These are phyloP conservation scores for Lerista edwardsae DNA, from an alignment of 2,797 vertebrate genomes.

Conservation along the genomic window DNA sequence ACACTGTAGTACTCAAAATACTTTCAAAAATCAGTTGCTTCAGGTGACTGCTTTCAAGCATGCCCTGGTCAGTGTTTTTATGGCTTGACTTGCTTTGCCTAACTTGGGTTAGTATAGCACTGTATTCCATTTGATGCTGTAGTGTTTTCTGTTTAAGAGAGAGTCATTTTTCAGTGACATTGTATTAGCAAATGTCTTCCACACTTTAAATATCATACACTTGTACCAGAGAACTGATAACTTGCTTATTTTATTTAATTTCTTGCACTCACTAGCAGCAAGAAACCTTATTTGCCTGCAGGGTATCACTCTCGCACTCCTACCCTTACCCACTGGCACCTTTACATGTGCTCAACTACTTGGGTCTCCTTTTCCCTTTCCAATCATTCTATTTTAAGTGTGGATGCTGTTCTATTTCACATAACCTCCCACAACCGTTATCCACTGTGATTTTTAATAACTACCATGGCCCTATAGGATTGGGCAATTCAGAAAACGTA, in stretches of 20 bases:
- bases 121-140: too few species aligned
- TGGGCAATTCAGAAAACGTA: background rate
- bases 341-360: background rate
- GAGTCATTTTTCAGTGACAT: background rate
- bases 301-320: background rate
- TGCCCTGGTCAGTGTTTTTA: background rate
- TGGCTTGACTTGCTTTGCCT: background rate
- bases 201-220: background rate
- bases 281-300: background rate
- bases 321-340: background rate
- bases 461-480: background rate
- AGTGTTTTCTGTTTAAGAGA: background rate
- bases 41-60: background rate
- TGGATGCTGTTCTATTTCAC: background rate
- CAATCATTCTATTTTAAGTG: background rate
- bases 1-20: slow-evolving; percentile 2
- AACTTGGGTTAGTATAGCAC: background rate
- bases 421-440: background rate
- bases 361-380: background rate
- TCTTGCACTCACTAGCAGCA: background rate
- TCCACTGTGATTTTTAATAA: background rate
- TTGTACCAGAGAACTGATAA: background rate
- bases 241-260: background rate
- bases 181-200: background rate
- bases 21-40: background rate